Base-by-base conservation (phyloP, 1,140 invertebrate genomes). In the Temnothorax longispinosus region DNA sequence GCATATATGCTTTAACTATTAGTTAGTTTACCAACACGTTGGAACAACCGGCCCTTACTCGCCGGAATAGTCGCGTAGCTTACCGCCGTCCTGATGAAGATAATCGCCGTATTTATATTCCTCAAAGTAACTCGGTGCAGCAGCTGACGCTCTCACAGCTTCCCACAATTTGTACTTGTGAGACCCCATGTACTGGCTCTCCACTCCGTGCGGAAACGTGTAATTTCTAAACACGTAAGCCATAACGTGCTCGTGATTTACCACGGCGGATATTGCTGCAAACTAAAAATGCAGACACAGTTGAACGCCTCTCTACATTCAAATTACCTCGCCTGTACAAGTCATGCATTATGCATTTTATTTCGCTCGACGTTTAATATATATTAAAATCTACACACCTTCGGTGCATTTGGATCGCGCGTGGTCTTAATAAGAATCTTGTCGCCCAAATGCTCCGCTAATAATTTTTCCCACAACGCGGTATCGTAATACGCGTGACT, bases 221-320 rank as follows among this genome's bases (percentile, higher is more conserved):
- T 99, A 99, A 93, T 98, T 99, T 88, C 99, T 96, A 95, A 99
- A 99, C 56, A 99, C 95, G 95, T 97, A 99, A n/a, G 98, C 97
- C 90, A 97, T 96, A 21, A 98, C 96, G n/a, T 96, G 96, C 10
- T 96, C 96, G 35, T 97, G 96, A 96, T 98, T 99, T 60, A 99
- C 97, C 60, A 99, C 95, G 38, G 98, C 97, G 52, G 98, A 98
- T 78, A 99, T 96, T 4, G 97, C 96, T 91, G 97, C 96, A 92
- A 98, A 96, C 97, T 98, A 65, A 80, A 87, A 54, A 77, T 54
- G 47, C 60, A 27, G 2, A 44, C 44, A 18, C 2, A 5, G 1
- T 44, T 56, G 1, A 58, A n/a, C 13, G 11, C 10, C 27, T 27
- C 76, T 50, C 21, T 38, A 13, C 27, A 71, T 64, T 71, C 18